These are phyloP conservation scores for Nomada fucata DNA, from an alignment of 2,888 invertebrate genomes.

Conservation along the genomic window DNA sequence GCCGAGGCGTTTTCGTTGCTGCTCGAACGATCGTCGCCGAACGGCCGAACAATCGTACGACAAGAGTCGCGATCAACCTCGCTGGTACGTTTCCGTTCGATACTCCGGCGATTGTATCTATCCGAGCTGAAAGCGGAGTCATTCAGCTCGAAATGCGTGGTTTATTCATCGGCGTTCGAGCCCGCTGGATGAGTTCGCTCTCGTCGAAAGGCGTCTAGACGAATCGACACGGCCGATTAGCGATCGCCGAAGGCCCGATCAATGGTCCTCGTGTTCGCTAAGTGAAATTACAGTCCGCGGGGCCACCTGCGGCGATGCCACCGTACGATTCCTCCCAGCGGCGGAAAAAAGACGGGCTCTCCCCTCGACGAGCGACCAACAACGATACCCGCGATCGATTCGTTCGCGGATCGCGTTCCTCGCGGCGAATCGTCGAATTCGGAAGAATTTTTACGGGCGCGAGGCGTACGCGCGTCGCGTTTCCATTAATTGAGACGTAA, in stretches of 20 bases:
- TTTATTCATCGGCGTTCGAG: background rate
- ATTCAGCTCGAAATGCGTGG: conserved; percentile 3
- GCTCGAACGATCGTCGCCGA: background rate
- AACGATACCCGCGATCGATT: background rate
- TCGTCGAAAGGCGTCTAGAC: conserved; percentile 75
- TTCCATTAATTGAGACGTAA: too few relatives aligned
- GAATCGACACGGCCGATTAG: conserved; percentile 75
- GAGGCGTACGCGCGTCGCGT: too few relatives aligned
- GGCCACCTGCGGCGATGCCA: conserved; percentile 65
- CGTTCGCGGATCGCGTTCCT: too few relatives aligned
- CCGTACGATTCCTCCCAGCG: too few relatives aligned
- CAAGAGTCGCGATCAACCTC: too few relatives aligned
- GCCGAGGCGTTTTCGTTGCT: background rate
- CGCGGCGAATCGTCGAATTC: too few relatives aligned
- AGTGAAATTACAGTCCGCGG: conserved; percentile 51
- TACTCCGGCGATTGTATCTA: background rate
- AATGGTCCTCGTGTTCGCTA: conserved; percentile 76
- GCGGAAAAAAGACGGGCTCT: too few relatives aligned
- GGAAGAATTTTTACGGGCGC: too few relatives aligned
- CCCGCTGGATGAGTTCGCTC: conserved; percentile 11
- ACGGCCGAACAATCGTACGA: background rate
- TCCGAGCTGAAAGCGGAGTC: background rate
- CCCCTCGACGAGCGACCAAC: too few relatives aligned
- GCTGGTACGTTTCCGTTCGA: background rate
- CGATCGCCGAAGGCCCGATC: conserved; percentile 68